Percentiles rank a stretch among this genome's conserved stretches.
Evolutionary conservation across 2,797 vertebrate species (phyloP).

Genomic region (Oreochromis grahami): DNA sequence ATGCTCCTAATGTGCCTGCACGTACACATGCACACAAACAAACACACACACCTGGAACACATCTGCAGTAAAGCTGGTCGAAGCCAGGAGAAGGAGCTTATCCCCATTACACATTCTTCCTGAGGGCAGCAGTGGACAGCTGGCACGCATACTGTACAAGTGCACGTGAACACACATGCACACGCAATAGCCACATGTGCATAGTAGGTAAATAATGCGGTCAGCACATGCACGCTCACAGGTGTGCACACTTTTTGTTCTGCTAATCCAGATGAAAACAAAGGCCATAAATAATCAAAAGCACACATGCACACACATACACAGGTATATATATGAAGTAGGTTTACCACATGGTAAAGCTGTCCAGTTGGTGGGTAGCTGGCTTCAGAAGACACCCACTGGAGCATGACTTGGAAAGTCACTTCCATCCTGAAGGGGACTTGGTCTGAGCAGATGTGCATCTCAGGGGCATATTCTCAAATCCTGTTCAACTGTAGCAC

Average conservation of each 20-base stretch:
- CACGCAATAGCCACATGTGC: neutral
- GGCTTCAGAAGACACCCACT: slow-evolving; percentile 7
- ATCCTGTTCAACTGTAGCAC: slow-evolving; percentile 67
- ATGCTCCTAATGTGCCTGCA: neutral
- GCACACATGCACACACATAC: neutral
- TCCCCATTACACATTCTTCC: slow-evolving; percentile 66
- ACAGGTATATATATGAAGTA: neutral
- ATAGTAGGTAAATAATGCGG: neutral
- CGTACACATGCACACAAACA: slow-evolving; percentile 23
- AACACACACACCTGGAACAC: slow-evolving; percentile 59
- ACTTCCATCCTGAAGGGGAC: slow-evolving; percentile 30
- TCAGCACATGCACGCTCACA: slow-evolving; percentile 6
- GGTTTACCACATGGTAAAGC: neutral
- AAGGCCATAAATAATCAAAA: neutral
- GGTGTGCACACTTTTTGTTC: neutral
- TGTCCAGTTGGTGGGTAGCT: slow-evolving; percentile 26
- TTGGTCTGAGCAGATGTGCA: slow-evolving; percentile 57
- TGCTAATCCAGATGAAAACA: slow-evolving; percentile 11
- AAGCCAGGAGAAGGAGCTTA: slow-evolving; percentile 65
- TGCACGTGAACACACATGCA: neutral
- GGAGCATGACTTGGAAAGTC: slow-evolving; percentile 7
- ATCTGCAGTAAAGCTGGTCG: slow-evolving; percentile 49
- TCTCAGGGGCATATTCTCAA: slow-evolving; percentile 54
- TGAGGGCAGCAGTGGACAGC: slow-evolving; percentile 60
- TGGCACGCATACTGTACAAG: slow-evolving; percentile 45